Evolutionary conservation across 2,113 vertebrate species (phyloP).

Genomic region (Lepus americanus): DNA sequence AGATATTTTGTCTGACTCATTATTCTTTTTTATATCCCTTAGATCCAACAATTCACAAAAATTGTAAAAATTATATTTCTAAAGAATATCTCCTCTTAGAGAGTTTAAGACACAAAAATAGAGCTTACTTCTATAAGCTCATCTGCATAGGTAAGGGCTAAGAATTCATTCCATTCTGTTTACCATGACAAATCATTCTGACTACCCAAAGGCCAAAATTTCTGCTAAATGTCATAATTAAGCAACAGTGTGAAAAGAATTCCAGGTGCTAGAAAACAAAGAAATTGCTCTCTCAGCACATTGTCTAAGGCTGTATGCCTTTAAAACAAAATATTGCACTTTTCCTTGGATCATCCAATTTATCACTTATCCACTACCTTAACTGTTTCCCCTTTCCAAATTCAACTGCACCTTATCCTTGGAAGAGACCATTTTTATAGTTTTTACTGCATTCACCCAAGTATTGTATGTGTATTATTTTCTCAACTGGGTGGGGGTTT

Average conservation of each 20-base stretch:
- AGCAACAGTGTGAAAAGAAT: constrained; percentile 31
- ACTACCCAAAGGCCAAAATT: constrained; percentile 21
- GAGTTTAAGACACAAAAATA: constrained; percentile 29
- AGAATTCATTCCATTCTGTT: background rate
- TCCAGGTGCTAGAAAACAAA: constrained; percentile 36
- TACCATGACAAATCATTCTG: constrained; percentile 9
- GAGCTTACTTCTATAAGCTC: background rate
- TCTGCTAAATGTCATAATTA: constrained; percentile 62
- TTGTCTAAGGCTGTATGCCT: background rate
- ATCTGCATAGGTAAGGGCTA: background rate
- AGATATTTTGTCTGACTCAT: background rate
- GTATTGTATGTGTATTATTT: background rate
- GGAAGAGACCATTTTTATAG: background rate
- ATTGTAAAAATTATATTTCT: constrained; percentile 20
- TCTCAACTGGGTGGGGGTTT: background rate
- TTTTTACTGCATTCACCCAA: background rate
- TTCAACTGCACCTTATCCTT: background rate
- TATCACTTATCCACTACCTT: background rate
- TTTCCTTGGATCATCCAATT: background rate
- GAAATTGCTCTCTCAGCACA: constrained; percentile 1
- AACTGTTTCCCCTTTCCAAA: constrained; percentile 35
- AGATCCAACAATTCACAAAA: background rate
- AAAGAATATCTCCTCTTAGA: background rate
- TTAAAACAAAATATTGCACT: constrained; percentile 31
- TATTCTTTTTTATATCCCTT: background rate